Evolutionary conservation across 2,797 vertebrate species (phyloP).

Genomic region (Euphonia xanthogaster): DNA sequence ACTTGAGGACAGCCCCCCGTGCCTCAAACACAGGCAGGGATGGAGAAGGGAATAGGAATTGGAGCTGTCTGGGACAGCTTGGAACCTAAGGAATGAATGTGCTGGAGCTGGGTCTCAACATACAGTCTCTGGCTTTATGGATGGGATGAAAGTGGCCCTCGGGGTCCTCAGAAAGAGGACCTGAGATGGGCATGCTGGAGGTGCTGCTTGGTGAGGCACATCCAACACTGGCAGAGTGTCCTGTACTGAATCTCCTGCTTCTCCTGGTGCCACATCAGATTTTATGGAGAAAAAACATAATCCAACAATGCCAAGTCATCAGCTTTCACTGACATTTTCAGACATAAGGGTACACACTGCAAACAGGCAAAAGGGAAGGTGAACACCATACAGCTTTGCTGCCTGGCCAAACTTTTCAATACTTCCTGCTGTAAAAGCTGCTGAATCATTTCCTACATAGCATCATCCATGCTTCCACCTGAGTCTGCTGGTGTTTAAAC

Average conservation of each 20-base stretch:
- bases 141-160: neutral
- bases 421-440: neutral
- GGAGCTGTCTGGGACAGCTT: neutral
- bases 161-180: neutral
- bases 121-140: neutral
- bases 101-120: neutral
- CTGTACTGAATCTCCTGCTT: neutral
- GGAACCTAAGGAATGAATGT: neutral
- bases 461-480: neutral
- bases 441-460: neutral
- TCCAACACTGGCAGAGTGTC: neutral
- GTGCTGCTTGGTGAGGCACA: neutral
- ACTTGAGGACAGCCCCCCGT: neutral
- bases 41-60: neutral
- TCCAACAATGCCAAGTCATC: neutral
- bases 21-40: neutral
- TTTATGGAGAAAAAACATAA: neutral
- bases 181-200: neutral
- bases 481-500: neutral
- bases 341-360: neutral
- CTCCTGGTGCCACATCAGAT: accelerated
- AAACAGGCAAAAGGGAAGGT: neutral
- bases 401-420: neutral
- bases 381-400: accelerated
- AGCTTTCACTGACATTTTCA: neutral